These are phyloP conservation scores for Chouioia cunea DNA, from an alignment of 2,888 invertebrate species.

Conservation along the genomic window DNA sequence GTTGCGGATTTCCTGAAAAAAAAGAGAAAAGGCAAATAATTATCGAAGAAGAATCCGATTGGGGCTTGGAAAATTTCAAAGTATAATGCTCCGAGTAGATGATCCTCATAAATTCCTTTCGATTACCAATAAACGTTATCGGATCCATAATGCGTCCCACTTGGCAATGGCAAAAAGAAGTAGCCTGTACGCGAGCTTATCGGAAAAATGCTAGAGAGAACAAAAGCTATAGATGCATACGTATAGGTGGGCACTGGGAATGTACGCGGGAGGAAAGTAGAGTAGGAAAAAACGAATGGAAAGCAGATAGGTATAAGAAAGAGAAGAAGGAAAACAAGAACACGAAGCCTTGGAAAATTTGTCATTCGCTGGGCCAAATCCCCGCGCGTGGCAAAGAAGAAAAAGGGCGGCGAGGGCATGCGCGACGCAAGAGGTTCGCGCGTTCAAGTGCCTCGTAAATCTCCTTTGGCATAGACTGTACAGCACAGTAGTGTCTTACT, in stretches of 20 bases:
- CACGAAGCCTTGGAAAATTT: slow-evolving; percentile 17
- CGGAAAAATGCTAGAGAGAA: slow-evolving; percentile 32
- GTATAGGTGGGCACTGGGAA: slow-evolving; percentile 2
- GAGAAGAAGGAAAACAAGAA: not conserved
- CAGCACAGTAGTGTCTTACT: too few species aligned
- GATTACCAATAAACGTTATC: slow-evolving; percentile 38
- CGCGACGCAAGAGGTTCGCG: slow-evolving; percentile 9
- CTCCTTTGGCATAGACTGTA: slow-evolving; percentile 33
- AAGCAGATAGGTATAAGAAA: not conserved
- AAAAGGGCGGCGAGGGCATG: not conserved
- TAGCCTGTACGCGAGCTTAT: slow-evolving; percentile 17
- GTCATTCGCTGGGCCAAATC: slow-evolving; percentile 37
- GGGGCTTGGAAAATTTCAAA: slow-evolving; percentile 1
- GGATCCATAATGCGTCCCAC: slow-evolving; percentile 3
- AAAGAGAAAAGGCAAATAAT: too few species aligned
- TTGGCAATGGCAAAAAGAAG: slow-evolving; percentile 4
- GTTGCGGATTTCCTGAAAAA: too few species aligned
- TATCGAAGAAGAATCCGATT: not conserved
- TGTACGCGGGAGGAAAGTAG: not conserved
- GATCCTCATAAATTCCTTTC: slow-evolving; percentile 32
- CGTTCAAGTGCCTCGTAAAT: slow-evolving; percentile 46
- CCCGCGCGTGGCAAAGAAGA: not conserved
- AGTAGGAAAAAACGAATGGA: not conserved
- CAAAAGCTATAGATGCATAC: too few species aligned
- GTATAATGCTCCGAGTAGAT: not conserved